These are phyloP conservation scores for Papilio polytes DNA, from an alignment of 1,140 invertebrate species.

Conservation along the genomic window DNA sequence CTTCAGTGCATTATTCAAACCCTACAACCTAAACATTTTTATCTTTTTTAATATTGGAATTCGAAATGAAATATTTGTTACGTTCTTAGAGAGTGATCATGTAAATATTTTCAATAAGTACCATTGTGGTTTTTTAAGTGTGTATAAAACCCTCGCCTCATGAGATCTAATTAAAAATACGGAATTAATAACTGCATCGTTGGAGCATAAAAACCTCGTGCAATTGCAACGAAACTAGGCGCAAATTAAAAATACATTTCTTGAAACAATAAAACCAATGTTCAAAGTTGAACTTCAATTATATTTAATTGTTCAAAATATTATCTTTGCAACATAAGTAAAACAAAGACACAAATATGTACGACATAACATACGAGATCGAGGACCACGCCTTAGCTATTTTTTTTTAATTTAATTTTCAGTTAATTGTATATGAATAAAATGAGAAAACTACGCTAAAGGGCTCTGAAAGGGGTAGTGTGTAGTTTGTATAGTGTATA, in stretches of 20 bases:
- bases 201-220: neutral
- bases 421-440: neutral
- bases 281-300: neutral
- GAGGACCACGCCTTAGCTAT: neutral
- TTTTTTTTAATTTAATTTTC: neutral
- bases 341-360: neutral
- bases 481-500: neutral
- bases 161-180: neutral
- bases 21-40: no score
- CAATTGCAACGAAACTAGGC: neutral
- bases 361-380: neutral
- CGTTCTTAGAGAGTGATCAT: no score
- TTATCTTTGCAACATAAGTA: neutral
- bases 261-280: conserved; percentile 33
- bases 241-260: neutral
- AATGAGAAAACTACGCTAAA: neutral
- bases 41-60: no score
- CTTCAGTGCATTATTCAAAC: no score
- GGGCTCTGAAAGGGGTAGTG: no score
- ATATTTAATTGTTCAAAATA: neutral
- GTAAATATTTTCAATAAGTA: neutral
- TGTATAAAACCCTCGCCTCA: neutral
- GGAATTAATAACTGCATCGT: neutral
- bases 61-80: no score
- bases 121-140: no score